A percentile compares a stretch with the other conserved stretches of the same genome.
Conservation (phyloP, 2,888 invertebrate species). For the Oligia latruncula region DNA sequence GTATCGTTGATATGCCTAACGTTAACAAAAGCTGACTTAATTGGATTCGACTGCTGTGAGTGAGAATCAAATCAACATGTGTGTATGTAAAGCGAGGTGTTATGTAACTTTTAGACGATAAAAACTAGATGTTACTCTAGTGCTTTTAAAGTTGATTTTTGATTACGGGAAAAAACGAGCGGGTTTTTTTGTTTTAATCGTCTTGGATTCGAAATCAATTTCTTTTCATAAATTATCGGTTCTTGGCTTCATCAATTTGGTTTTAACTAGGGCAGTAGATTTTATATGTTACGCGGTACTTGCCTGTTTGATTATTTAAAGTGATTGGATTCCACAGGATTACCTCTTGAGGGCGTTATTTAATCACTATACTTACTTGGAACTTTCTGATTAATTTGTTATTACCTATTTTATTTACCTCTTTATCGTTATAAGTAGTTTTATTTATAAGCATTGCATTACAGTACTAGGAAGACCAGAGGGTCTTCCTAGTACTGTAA, state of each 20-base stretch:
- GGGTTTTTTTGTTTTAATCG: conserved; percentile 44
- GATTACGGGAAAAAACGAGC: conserved; percentile 2
- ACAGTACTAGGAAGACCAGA: no score
- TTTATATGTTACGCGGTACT: background rate
- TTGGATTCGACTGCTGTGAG: conserved; percentile 74
- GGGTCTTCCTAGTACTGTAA: background rate
- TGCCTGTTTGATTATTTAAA: conserved; percentile 18
- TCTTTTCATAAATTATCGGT: conserved; percentile 21
- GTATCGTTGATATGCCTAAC: conserved; percentile 69
- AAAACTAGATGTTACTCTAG: conserved; percentile 37
- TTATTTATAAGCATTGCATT: background rate
- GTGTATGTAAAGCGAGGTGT: conserved; percentile 65
- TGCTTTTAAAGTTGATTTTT: conserved; percentile 44
- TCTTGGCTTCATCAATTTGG: conserved; percentile 10
- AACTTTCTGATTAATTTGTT: background rate
- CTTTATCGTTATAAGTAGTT: background rate
- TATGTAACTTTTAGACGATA: conserved; percentile 29
- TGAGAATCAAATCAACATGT: conserved; percentile 74
- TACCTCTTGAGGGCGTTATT: background rate
- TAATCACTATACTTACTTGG: background rate
- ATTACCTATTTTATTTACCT: background rate
- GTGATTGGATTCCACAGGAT: conserved; percentile 8
- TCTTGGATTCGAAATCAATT: conserved; percentile 42
- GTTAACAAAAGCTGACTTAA: conserved; percentile 77
- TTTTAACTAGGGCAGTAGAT: conserved; percentile 8